Base-by-base conservation (phyloP, 2,888 invertebrate genomes). In the Xestia ashworthii region DNA sequence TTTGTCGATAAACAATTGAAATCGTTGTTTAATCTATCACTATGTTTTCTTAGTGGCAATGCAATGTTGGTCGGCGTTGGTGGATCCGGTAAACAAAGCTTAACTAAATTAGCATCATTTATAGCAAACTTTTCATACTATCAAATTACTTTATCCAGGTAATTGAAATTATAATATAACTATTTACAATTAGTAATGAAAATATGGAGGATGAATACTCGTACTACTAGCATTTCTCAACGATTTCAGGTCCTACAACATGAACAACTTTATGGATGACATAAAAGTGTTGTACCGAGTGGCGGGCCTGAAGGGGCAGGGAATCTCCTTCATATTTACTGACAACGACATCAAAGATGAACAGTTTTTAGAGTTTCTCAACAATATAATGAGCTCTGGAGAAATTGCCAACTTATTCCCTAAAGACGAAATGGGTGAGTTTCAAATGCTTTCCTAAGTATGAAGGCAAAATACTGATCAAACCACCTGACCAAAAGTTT, bases 321-420 rank as follows among this genome's bases (percentile, higher is more conserved):
- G 99, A 12, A 97, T 98, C 50, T 97, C 98, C 0, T 99, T 99
- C 89, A 98, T 99, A 89, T 99, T 99, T 91, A 99, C 99, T 14
- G 99, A 99, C 91, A 99, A 99, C 90, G 99, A 99, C 90, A 98
- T 99, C 74, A 99, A 99, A 92, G 99, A 99, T 88, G 99, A 99
- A 92, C 98, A 98, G 14, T 99, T 99, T 92, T 95, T 99, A 69
- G 99, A 99, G 93, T 99, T 98, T 88, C 96, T 99, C 8, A 99
- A 99, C 92, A 99, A 99, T 90, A 98, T 99, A 70, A 96, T 99
- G 48, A 99, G 98, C 91, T 99, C 99, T 0, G 99, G 99, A 67
- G 99, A 99, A 97, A 98, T 98, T 11, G 98, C 99, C 0, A 99
- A 98, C 96, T 96, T 99, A 0, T 99, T 99, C 93, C 97, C 98